A percentile compares a stretch with the other conserved stretches of the same genome.
Evolutionary conservation across 2,113 vertebrate genomes (phyloP).

Genomic region (Heterocephalus glaber): DNA sequence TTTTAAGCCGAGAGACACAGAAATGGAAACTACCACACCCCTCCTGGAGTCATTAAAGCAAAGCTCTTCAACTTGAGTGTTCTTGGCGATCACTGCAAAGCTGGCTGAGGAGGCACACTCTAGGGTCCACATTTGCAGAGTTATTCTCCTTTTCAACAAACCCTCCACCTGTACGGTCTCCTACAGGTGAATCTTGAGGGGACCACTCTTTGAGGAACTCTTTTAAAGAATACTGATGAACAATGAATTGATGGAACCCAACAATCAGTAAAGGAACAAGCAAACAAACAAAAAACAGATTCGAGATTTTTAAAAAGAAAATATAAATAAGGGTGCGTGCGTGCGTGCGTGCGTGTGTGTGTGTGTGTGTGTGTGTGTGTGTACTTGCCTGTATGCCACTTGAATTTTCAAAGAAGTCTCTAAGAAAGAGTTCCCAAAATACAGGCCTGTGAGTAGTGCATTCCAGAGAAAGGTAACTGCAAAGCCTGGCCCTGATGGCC

Average conservation of each 20-base stretch:
- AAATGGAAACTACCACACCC: background rate
- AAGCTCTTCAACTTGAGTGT: background rate
- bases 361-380: no score
- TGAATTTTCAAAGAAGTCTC: conserved; percentile 1
- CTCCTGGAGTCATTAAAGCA: background rate
- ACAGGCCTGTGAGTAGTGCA: accelerated
- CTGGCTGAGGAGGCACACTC: background rate
- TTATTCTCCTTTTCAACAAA: background rate
- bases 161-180: background rate
- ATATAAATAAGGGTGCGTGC: background rate
- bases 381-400: background rate
- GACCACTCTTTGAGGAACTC: background rate
- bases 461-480: background rate
- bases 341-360: background rate
- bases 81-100: background rate
- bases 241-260: background rate
- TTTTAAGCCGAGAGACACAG: background rate
- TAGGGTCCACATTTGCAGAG: background rate
- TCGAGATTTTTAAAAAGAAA: background rate
- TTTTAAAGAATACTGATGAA: background rate
- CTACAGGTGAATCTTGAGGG: background rate
- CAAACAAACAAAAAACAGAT: background rate
- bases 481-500: background rate
- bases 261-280: background rate
- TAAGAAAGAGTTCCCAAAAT: background rate